phyloP scores from a whole-genome alignment of 1,140 invertebrate genomes.

The Dinoponera quadriceps region DNA sequence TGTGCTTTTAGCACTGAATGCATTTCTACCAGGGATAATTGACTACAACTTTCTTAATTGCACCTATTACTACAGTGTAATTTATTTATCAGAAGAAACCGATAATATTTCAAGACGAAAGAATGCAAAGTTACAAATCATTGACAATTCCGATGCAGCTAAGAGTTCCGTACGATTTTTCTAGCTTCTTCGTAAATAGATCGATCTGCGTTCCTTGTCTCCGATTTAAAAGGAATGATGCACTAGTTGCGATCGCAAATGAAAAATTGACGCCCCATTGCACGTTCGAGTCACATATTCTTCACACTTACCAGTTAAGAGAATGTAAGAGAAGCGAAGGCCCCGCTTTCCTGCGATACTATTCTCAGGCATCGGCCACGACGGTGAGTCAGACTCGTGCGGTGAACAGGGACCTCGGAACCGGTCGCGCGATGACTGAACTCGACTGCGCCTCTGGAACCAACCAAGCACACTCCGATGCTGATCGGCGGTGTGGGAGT shows the following conservation, averaged over 20 bases:
- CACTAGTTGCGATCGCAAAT: not conserved
- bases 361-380: conserved; percentile 50
- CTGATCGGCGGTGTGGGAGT: conserved; percentile 76
- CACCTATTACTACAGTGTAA: too few relatives aligned
- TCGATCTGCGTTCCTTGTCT: too few relatives aligned
- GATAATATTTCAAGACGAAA: too few relatives aligned
- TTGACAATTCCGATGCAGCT: not conserved
- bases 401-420: conserved; percentile 71
- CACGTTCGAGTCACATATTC: not conserved
- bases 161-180: not conserved
- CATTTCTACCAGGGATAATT: too few relatives aligned
- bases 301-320: conserved; percentile 43
- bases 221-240: not conserved
- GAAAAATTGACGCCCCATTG: not conserved
- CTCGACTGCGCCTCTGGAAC: conserved; percentile 27
- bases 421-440: conserved; percentile 80
- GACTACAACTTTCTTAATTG: too few relatives aligned
- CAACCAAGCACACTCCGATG: conserved; percentile 11
- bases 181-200: not conserved
- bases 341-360: conserved; percentile 44
- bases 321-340: conserved; percentile 55
- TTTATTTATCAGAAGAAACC: too few relatives aligned
- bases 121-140: too few relatives aligned
- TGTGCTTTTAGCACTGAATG: too few relatives aligned
- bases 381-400: conserved; percentile 53